Evolutionary conservation across 2,888 invertebrate genomes (phyloP), one percentile per base, ranked within the genome.

Genomic region (Chaitophorus viminalis): DNA sequence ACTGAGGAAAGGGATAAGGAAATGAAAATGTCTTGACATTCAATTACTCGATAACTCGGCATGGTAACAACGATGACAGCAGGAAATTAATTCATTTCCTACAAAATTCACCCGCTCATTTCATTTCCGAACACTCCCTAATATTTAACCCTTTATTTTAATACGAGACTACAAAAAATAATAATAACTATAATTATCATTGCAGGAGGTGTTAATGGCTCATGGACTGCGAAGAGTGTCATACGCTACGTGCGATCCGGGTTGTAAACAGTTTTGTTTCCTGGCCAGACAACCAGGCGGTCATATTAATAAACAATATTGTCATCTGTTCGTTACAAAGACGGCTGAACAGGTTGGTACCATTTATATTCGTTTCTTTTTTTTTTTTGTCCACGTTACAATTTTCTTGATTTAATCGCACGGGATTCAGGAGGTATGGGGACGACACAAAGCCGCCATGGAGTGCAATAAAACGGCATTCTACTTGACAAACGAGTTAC

Each of bases 201-300:
- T 93, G 2, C 93, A 95, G 95, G 94, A 93, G 91, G 95, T 96
- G 92, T 94, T 95, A 92, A 96, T 96, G 96, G 95, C 95, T 90
- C 96, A 96, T 93, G 95, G 95, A 91, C 92, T 96, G 91, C 94
- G 95, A 90, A 94, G 96, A 91, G 96, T 96, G 91, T 95, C 96
- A 90, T 96, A 95, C 93, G 96, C 96, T 91, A 95, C 95, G 91
- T 96, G 96, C 94, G 96, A 96, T 92, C 94, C 95, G 54, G 94
- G 94, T 90, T 93, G 94, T 91, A 93, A 94, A 90, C 94, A 95
- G 92, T 96, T 96, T 93, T 95, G 96, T 91, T 95, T 96, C 92
- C 93, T 96, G 90, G 95, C 95, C 31, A 92, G 94, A 91, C 95
- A 94, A 92, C 95, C 94, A 88, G 93, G 93, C 90, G 94, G 94